These are phyloP conservation scores for Leptinotarsa defecta DNA, from an alignment of 1,140 invertebrate genomes.

Conservation along the genomic window DNA sequence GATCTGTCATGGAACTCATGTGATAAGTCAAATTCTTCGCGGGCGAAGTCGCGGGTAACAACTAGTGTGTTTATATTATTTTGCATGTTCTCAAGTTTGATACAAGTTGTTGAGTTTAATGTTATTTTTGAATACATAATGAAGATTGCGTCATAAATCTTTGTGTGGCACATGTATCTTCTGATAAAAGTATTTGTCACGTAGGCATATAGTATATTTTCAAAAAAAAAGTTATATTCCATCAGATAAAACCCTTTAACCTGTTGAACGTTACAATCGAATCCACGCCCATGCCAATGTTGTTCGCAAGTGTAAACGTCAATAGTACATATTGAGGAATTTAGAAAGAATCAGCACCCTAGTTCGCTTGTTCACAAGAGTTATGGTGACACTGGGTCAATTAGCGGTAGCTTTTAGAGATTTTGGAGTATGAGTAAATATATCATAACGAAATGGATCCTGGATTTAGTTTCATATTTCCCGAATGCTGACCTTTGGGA, in stretches of 20 bases:
- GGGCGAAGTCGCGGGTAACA: too few relatives aligned
- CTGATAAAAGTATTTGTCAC: not conserved
- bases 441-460: slow-evolving; percentile 4
- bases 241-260: not conserved
- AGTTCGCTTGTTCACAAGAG: not conserved
- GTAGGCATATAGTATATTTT: too few relatives aligned
- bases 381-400: not conserved
- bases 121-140: not conserved
- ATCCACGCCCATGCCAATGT: not conserved
- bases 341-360: not conserved
- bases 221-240: not conserved
- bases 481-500: not conserved
- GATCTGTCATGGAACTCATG: too few relatives aligned
- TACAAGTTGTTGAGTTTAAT: not conserved
- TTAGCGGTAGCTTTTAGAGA: slow-evolving; percentile 12
- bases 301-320: not conserved
- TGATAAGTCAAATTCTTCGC: too few relatives aligned
- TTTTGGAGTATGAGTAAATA: slow-evolving; percentile 1
- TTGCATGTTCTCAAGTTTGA: too few relatives aligned
- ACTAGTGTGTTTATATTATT: too few relatives aligned
- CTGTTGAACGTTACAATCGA: not conserved
- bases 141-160: not conserved
- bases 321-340: not conserved
- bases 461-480: not conserved
- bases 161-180: not conserved